Percentiles rank a stretch among this genome's conserved stretches.
These are phyloP conservation scores for Drosophila pandora DNA, from an alignment of 1,140 invertebrate species.

Conservation along the genomic window DNA sequence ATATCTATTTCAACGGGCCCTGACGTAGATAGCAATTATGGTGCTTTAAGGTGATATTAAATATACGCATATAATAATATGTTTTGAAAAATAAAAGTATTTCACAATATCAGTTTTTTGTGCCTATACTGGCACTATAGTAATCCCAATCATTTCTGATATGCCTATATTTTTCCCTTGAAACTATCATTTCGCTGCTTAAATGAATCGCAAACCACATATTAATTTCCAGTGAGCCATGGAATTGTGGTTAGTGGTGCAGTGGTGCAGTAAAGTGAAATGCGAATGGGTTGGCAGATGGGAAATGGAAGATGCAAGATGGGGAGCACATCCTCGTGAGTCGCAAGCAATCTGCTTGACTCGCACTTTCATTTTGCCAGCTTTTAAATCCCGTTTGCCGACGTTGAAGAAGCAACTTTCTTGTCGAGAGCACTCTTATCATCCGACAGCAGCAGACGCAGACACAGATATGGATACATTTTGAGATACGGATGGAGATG, in stretches of 20 bases:
- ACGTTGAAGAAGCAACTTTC: slow-evolving; percentile 62
- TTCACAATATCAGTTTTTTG: neutral
- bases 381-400: slow-evolving; percentile 55
- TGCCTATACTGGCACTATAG: neutral
- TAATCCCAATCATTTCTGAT: neutral
- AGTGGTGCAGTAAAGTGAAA: slow-evolving; percentile 48
- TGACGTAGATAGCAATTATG: slow-evolving; percentile 2
- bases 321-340: slow-evolving; percentile 29
- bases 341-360: slow-evolving; percentile 20
- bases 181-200: slow-evolving; percentile 35
- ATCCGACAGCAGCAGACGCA: slow-evolving; percentile 18
- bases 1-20: neutral
- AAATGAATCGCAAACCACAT: slow-evolving; percentile 20
- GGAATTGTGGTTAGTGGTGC: slow-evolving; percentile 57
- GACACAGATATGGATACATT: neutral
- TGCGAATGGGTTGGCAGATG: slow-evolving; percentile 21
- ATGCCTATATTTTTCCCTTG: slow-evolving; percentile 39
- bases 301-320: neutral
- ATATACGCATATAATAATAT: too few species aligned
- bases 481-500: neutral
- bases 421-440: slow-evolving; percentile 52
- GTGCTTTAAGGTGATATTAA: neutral
- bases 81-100: neutral
- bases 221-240: slow-evolving; percentile 50
- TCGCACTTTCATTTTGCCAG: slow-evolving; percentile 70